Evolutionary conservation across 1,140 invertebrate species (phyloP), one percentile per base, ranked within the genome.

Genomic region (Lethrus apterus): DNA sequence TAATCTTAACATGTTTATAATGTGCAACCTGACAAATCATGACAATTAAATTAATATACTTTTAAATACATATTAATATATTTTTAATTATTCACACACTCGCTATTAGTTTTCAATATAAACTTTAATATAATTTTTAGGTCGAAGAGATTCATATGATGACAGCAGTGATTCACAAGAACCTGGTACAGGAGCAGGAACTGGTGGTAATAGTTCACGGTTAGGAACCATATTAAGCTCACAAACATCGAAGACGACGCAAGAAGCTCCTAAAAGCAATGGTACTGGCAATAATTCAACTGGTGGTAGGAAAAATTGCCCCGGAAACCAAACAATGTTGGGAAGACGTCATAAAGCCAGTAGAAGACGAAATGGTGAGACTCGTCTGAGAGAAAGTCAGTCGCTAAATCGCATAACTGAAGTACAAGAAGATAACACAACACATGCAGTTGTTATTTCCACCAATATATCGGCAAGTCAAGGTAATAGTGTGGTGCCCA

Each of bases 331-430:
- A 11, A 57, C 41, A 54, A 69, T 58, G 41, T 66, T 70, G 31
- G 69, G 69, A 0, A 64, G 72, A 4, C 62, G 72, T 34, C 72
- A 74, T 60, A 71, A 77, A 42, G 67, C 72, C 1, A 73, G 74
- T 18, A 61, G 77, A 41, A 70, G 81, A 50, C 67, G 78, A 50
- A 67, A 70, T 8, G 73, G 76, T 1, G 81, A 86, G 57, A 83
- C 81, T 2, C 71, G 84, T 2, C 66, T 88, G 13, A 69, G 85
- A 4, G 85, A 88, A 67, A 86, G 83, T 56, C 84, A 87, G 56
- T 87, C 84, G 5, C 64, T 89, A 15, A 87, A 89, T 62, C 74
- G 85, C 18, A 89, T 89, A 29, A 86, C 84, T 8, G 84, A 87
- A 65, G 81, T 83, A 10, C 80, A 83, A 56, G 82, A 84, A 67